A percentile compares a stretch with the other conserved stretches of the same genome.
Evolutionary conservation across 2,888 invertebrate genomes (phyloP).

Genomic region (Aleiodes alternator): DNA sequence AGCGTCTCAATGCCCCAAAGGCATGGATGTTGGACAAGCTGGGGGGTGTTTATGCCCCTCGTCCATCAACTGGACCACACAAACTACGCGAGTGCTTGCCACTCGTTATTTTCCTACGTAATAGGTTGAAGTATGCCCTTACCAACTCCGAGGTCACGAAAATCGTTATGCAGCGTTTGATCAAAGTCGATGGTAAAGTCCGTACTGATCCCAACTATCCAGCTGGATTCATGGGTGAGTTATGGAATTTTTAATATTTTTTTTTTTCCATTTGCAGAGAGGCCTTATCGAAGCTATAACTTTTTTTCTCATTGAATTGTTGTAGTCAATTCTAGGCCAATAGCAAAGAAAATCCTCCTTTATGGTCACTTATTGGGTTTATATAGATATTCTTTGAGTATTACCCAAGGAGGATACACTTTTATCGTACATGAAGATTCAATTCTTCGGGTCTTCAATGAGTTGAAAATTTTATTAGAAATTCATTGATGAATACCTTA

Average conservation of each 20-base stretch:
- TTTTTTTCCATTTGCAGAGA: background rate
- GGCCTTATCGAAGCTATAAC: slow-evolving; percentile 68
- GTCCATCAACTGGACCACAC: slow-evolving; percentile 98
- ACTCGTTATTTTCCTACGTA: slow-evolving; percentile 96
- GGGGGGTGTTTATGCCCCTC: slow-evolving; percentile 97
- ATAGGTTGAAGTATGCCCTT: slow-evolving; percentile 98
- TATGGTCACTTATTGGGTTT: slow-evolving; percentile 76
- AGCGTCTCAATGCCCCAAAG: slow-evolving; percentile 98
- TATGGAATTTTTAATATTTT: slow-evolving; percentile 13
- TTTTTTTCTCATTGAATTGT: slow-evolving; percentile 58
- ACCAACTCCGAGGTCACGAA: slow-evolving; percentile 97
- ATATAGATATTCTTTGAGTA: slow-evolving; percentile 74
- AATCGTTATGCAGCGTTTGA: slow-evolving; percentile 97
- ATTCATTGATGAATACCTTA: no score
- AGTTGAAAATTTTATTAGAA: no score
- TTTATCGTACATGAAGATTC: background rate
- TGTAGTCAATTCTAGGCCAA: slow-evolving; percentile 76
- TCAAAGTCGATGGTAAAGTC: slow-evolving; percentile 99
- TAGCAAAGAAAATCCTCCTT: slow-evolving; percentile 69
- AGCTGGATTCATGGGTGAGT: slow-evolving; percentile 98
- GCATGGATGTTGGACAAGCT: slow-evolving; percentile 99
- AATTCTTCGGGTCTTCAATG: no score
- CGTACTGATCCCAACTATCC: slow-evolving; percentile 98
- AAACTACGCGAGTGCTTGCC: slow-evolving; percentile 98
- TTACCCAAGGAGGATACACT: slow-evolving; percentile 77